Evolutionary conservation across 2,888 invertebrate genomes (phyloP).

Genomic region (Ormyrus rosae): DNA sequence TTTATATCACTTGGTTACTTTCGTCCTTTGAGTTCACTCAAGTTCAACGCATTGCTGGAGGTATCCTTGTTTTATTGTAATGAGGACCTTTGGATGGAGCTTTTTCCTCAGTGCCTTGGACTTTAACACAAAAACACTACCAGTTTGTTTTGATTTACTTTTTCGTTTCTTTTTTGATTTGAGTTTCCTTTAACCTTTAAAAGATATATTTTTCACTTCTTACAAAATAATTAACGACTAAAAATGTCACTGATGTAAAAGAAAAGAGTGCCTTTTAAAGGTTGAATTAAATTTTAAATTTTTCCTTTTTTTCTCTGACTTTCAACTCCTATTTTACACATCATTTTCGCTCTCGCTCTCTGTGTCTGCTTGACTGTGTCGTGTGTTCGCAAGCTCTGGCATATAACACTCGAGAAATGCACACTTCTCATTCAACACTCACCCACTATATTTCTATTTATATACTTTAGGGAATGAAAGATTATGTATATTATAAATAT

Average conservation of each 20-base stretch:
- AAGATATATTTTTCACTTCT: slow-evolving; percentile 5
- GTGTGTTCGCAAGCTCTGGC: slow-evolving; percentile 72
- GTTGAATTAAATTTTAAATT: slow-evolving; percentile 11
- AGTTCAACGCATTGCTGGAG: slow-evolving; percentile 35
- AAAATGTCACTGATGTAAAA: too few species aligned
- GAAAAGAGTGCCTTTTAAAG: slow-evolving; percentile 15
- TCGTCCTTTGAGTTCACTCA: not conserved
- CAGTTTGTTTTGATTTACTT: too few species aligned
- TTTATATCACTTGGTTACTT: not conserved
- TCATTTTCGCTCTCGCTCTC: slow-evolving; percentile 75
- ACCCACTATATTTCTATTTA: slow-evolving; percentile 23
- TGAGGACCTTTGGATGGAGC: slow-evolving; percentile 16
- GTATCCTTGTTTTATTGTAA: not conserved
- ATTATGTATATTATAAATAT: slow-evolving; percentile 40
- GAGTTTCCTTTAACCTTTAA: not conserved
- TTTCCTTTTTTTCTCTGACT: slow-evolving; percentile 20
- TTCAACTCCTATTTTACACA: slow-evolving; percentile 67
- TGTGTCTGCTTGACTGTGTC: slow-evolving; percentile 61
- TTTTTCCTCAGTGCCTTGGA: slow-evolving; percentile 34
- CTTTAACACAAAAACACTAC: slow-evolving; percentile 11
- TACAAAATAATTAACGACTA: slow-evolving; percentile 16
- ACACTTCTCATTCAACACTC: slow-evolving; percentile 58
- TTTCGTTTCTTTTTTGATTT: too few species aligned
- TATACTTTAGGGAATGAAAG: slow-evolving; percentile 36
- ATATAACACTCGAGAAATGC: slow-evolving; percentile 44